Percentiles rank a stretch among this genome's conserved stretches.
These are phyloP conservation scores for Himalopsyche anomala DNA, from an alignment of 2,888 invertebrate genomes.

Conservation along the genomic window DNA sequence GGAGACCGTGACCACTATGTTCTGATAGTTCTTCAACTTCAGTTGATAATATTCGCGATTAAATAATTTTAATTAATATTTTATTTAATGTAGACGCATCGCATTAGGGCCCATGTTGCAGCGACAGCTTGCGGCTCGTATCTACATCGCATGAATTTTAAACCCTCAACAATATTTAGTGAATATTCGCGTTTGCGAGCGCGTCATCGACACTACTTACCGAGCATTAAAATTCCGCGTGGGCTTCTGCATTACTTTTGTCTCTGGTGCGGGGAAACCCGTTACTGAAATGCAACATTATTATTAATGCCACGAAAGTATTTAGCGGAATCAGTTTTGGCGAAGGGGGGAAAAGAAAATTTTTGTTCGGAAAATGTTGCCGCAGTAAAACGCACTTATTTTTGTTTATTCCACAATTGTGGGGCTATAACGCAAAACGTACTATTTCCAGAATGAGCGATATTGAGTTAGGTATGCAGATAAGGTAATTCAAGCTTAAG, in stretches of 20 bases:
- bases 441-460: no score
- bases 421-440: no score
- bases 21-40: no score
- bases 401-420: no score
- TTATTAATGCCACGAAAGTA: slow-evolving; percentile 17
- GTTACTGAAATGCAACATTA: background rate
- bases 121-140: slow-evolving; percentile 49
- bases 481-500: no score
- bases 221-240: slow-evolving; percentile 61
- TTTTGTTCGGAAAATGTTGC: background rate
- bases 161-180: slow-evolving; percentile 53
- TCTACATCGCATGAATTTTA: slow-evolving; percentile 58
- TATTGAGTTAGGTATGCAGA: no score
- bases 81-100: background rate
- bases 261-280: slow-evolving; percentile 23
- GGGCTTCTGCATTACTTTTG: slow-evolving; percentile 59
- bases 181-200: background rate
- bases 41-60: no score
- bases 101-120: background rate
- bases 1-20: no score
- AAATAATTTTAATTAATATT: background rate
- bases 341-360: background rate
- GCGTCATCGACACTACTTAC: slow-evolving; percentile 46
- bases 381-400: no score
- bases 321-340: slow-evolving; percentile 8